Base-by-base conservation (phyloP, 1,140 invertebrate genomes). In the Daktulosphaira vitifoliae region DNA sequence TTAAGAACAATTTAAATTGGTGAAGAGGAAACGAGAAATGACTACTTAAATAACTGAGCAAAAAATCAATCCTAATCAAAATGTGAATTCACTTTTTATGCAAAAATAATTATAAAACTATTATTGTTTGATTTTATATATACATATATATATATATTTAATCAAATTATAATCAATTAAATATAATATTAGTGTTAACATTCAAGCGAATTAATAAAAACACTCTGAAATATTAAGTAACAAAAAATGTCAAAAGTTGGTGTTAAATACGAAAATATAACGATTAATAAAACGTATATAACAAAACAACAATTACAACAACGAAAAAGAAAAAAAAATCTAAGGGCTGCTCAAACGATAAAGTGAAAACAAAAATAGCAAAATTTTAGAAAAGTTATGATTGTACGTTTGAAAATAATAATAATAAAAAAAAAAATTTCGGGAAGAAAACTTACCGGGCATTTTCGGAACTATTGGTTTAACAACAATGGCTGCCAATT, bases 171-270 rank as follows among this genome's bases (percentile, higher is more conserved):
- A 33, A 6, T 6, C 5, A 33, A 33, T 33, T 33, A 11, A 33
- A 15, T 44, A 44, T 15, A 7, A 37, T 37, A 62, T 62, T 66
- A 33, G 65, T 53, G 44, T 39, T 46, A 66, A 66, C 65, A 44
- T 54, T 64, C 29, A 66, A 67, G 65, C 53, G 53, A 68, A 59
- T 59, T 49, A 56, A 50, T 25, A 65, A 50, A 39, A 65, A 51
- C 62, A 50, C 62, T 65, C 65, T 25, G n/a, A 53, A 48, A 59
- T 37, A 59, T 54, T 49, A 68, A 46, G 16, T 44, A 49, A 53
- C 46, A 48, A 62, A 23, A 42, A 67, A 67, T 50, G 44, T 66
- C 54, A 56, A 66, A 59, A 49, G 44, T 56, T 48, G 42, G 20
- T 51, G 50, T 51, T 64, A 50, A 67, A 52, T 51, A 65, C 46